These are phyloP conservation scores for Salvator merianae DNA, from an alignment of 2,113 vertebrate genomes.

Conservation along the genomic window DNA sequence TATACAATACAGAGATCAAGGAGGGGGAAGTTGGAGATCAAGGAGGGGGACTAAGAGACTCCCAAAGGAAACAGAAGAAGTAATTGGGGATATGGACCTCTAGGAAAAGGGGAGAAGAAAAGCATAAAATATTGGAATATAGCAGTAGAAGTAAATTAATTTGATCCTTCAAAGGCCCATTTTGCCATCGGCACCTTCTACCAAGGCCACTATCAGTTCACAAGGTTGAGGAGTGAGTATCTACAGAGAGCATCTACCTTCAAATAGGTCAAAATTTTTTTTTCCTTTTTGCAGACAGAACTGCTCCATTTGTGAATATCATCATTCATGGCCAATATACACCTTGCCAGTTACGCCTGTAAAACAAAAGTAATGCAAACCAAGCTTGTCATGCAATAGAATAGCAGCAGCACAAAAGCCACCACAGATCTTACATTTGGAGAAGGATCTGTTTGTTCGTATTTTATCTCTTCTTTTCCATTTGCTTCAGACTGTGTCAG, in stretches of 20 bases:
- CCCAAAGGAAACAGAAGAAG: too few relatives aligned
- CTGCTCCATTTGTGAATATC: slow-evolving; percentile 20
- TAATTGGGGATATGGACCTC: too few relatives aligned
- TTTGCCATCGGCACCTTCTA: slow-evolving; percentile 52
- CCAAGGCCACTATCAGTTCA: slow-evolving; percentile 33
- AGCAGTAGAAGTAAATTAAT: not conserved
- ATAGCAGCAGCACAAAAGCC: slow-evolving; percentile 13
- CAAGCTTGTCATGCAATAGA: slow-evolving; percentile 32
- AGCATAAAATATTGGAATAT: too few relatives aligned
- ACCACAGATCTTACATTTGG: slow-evolving; percentile 83
- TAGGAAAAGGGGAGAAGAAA: too few relatives aligned
- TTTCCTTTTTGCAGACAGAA: slow-evolving; percentile 5
- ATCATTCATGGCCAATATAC: slow-evolving; percentile 30
- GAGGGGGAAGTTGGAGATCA: too few relatives aligned
- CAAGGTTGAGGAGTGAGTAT: slow-evolving; percentile 39
- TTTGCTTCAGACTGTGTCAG: slow-evolving; percentile 80
- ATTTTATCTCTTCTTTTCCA: slow-evolving; percentile 85
- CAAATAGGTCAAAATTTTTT: slow-evolving; percentile 23
- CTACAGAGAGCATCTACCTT: slow-evolving; percentile 42
- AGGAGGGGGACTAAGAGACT: too few relatives aligned
- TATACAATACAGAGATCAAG: too few relatives aligned
- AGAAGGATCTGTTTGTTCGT: slow-evolving; percentile 86
- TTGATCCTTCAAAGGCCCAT: slow-evolving; percentile 17
- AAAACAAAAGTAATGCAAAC: slow-evolving; percentile 33
- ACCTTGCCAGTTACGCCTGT: slow-evolving; percentile 41